These are phyloP conservation scores for Rutilus rutilus DNA, from an alignment of 2,113 vertebrate genomes.

Conservation along the genomic window DNA sequence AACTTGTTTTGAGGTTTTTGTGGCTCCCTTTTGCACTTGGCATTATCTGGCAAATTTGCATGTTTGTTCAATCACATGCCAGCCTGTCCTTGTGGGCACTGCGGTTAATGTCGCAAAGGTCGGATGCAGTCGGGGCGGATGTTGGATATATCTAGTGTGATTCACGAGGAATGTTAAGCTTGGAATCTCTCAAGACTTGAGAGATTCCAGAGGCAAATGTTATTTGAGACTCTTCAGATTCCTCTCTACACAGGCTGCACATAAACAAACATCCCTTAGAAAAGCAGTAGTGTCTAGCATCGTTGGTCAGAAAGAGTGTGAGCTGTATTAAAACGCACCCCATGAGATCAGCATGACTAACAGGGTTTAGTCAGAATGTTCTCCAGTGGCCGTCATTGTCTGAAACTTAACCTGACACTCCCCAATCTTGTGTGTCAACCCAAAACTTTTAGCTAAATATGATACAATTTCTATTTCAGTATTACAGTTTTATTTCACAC, in stretches of 20 bases:
- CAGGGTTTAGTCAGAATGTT: background rate
- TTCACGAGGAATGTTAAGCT: constrained; percentile 61
- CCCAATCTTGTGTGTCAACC: background rate
- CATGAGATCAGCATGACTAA: constrained; percentile 29
- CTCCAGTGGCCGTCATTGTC: background rate
- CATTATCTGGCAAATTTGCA: background rate
- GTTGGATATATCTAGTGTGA: constrained; percentile 37
- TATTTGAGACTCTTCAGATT: constrained; percentile 8
- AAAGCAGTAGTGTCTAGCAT: constrained; percentile 15
- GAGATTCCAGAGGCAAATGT: constrained; percentile 68
- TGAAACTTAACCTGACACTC: constrained; percentile 3
- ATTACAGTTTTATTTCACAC: background rate
- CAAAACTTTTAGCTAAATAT: background rate
- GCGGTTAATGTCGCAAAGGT: background rate
- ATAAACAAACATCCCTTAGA: background rate
- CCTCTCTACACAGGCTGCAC: background rate
- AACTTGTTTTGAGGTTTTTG: background rate
- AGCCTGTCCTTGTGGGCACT: background rate
- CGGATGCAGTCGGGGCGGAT: constrained; percentile 3
- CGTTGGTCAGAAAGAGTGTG: background rate
- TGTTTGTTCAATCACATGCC: background rate
- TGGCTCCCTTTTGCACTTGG: background rate
- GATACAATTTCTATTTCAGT: background rate
- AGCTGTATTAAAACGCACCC: background rate
- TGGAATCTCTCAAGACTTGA: constrained; percentile 57